Conservation (phyloP, 2,888 invertebrate genomes). For the Caenorhabditis sp. region DNA sequence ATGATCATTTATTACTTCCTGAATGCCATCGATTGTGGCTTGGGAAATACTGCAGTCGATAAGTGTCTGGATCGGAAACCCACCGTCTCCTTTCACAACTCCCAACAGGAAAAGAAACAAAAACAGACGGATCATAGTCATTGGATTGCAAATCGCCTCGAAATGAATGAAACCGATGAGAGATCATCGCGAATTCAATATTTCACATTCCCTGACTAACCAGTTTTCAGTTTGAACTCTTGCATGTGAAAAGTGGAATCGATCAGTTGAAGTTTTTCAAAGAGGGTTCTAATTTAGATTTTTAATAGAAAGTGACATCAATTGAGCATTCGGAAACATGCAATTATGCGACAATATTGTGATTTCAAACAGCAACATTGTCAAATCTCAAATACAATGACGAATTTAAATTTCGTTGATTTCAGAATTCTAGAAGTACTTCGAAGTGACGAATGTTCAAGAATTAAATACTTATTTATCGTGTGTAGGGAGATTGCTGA, state of each 20-base stretch:
- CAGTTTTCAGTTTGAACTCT: conserved; percentile 4
- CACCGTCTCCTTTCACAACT: not conserved
- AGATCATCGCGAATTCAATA: conserved; percentile 9
- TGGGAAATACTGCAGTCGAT: conserved; percentile 43
- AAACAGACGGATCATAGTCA: conserved; percentile 28
- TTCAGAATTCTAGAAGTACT: not conserved
- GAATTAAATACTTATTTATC: no score
- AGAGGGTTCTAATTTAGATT: no score
- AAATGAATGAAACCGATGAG: conserved; percentile 18
- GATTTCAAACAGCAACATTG: no score
- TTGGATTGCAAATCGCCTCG: conserved; percentile 2
- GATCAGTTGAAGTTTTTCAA: no score
- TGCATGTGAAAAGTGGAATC: not conserved
- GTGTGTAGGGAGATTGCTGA: no score
- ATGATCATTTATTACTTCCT: conserved; percentile 38
- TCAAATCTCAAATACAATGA: not conserved
- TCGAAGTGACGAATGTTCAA: no score
- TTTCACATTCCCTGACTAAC: conserved; percentile 3
- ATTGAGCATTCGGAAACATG: not conserved
- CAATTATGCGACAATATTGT: not conserved
- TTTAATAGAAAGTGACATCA: conserved; percentile 14
- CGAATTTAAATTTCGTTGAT: not conserved
- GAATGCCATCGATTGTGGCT: conserved; percentile 42
- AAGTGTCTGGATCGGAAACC: conserved; percentile 41
- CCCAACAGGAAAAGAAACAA: conserved; percentile 9